Evolutionary conservation across 2,113 vertebrate species (phyloP).

Genomic region (Rhea pennata): DNA sequence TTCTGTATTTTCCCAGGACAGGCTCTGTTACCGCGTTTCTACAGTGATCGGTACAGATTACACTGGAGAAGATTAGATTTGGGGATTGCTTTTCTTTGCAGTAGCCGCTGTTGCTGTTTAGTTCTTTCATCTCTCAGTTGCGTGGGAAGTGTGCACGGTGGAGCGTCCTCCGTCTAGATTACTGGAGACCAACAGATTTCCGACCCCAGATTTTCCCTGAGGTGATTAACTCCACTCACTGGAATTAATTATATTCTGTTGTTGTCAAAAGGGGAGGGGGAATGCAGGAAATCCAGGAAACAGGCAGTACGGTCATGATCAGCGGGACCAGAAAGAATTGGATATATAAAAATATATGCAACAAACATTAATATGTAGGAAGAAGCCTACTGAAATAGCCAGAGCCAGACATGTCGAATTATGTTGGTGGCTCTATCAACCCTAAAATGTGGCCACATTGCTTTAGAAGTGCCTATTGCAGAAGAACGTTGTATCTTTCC

Average conservation of each 20-base stretch:
- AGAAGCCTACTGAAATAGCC: background rate
- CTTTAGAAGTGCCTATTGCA: background rate
- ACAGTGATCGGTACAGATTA: conserved; percentile 7
- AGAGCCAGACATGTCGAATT: background rate
- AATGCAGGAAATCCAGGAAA: background rate
- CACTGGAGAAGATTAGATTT: conserved; percentile 32
- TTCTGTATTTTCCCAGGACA: background rate
- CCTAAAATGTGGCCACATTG: background rate
- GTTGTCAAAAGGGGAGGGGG: background rate
- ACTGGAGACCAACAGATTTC: background rate
- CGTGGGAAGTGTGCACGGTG: background rate
- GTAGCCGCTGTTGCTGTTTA: conserved; percentile 16
- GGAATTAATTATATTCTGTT: background rate
- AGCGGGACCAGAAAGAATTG: background rate
- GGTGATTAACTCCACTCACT: background rate
- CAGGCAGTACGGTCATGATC: background rate
- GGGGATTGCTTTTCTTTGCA: conserved; percentile 16
- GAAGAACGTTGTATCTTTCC: background rate
- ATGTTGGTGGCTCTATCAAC: background rate
- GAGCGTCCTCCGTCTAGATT: background rate
- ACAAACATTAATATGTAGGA: background rate
- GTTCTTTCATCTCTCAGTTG: background rate
- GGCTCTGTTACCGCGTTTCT: background rate
- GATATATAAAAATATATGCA: background rate
- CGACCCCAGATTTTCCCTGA: background rate